A percentile compares a stretch with the other conserved stretches of the same genome.
phyloP scores from a whole-genome alignment of 2,797 vertebrate species.

The Pempheris klunzingeri region DNA sequence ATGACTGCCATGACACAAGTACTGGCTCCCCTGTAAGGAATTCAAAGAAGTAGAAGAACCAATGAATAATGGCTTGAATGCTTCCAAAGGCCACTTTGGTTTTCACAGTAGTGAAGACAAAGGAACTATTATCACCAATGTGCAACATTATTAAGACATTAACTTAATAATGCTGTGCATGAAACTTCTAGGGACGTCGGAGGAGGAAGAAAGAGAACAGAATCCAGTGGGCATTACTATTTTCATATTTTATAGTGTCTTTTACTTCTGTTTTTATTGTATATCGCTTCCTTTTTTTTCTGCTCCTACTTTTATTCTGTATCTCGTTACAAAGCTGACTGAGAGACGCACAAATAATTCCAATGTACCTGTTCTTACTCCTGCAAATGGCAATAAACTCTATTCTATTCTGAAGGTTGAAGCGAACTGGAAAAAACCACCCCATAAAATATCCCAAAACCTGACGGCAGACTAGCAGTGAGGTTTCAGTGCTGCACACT shows the following conservation, averaged over 20 bases:
- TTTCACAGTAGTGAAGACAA: no score
- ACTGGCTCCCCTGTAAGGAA: background rate
- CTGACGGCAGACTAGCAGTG: no score
- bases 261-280: no score
- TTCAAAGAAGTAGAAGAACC: background rate
- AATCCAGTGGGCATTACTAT: no score
- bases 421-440: background rate
- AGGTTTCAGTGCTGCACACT: background rate
- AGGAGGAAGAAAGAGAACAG: background rate
- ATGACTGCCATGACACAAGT: background rate
- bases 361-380: no score
- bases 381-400: no score
- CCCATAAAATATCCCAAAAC: background rate
- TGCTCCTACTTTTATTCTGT: no score
- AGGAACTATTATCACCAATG: background rate
- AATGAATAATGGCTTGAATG: background rate
- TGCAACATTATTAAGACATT: background rate
- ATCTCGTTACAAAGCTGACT: no score
- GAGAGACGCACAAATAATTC: no score
- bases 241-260: no score
- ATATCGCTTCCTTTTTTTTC: no score
- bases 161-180: background rate
- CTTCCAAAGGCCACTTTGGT: background rate
- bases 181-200: background rate
- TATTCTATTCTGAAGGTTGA: background rate